phyloP scores from a whole-genome alignment of 1,140 invertebrate species.

The Tetragonula clypearis region DNA sequence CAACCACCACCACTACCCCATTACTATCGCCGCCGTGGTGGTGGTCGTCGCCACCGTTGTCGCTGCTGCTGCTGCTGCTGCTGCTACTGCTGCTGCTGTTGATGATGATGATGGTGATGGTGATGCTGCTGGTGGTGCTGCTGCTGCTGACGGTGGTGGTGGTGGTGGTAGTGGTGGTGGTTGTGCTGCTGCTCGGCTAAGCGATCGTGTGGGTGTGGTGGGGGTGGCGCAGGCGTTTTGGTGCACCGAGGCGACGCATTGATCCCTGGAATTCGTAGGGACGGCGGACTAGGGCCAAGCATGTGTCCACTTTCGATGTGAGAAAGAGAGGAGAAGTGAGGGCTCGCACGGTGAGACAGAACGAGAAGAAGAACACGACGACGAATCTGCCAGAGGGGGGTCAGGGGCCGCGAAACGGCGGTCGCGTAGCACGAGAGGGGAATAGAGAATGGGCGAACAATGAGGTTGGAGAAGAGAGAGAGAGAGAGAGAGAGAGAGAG shows the following conservation, averaged over 20 bases:
- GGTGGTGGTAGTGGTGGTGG: conserved; percentile 13
- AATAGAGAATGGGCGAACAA: conserved; percentile 30
- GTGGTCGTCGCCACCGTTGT: too few relatives aligned
- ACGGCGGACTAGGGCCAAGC: conserved; percentile 64
- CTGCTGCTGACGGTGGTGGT: not conserved
- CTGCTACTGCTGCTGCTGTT: not conserved
- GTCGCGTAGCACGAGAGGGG: not conserved
- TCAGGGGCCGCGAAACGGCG: not conserved
- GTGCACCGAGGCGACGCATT: conserved; percentile 79
- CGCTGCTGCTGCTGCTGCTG: conserved; percentile 12
- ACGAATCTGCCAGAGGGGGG: not conserved
- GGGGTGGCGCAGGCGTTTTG: conserved; percentile 79
- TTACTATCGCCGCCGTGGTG: not conserved
- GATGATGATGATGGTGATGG: not conserved
- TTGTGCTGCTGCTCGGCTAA: conserved; percentile 50
- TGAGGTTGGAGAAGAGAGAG: conserved; percentile 44
- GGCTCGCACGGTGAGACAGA: conserved; percentile 19
- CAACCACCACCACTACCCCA: not conserved
- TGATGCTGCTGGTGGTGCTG: conserved; percentile 5
- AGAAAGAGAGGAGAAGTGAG: conserved; percentile 51
- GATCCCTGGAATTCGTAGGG: conserved; percentile 78
- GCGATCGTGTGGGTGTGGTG: conserved; percentile 50
- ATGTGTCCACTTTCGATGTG: conserved; percentile 65
- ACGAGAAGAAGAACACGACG: not conserved
- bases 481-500: not conserved